These are phyloP conservation scores for Perizoma affinitatum DNA, from an alignment of 2,888 invertebrate species.

Conservation along the genomic window DNA sequence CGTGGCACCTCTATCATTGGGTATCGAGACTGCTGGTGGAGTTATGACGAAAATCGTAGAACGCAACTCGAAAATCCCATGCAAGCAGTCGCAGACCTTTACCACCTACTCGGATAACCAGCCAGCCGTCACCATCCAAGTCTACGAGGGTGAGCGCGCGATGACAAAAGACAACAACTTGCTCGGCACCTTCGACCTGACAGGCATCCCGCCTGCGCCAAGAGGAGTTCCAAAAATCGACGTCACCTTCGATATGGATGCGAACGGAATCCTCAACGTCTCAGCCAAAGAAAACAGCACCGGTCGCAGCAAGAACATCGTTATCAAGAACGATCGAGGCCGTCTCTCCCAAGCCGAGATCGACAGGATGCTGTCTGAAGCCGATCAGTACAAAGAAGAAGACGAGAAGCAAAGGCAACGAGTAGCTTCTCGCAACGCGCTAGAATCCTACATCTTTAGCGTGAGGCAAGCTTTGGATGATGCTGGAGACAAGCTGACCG, in stretches of 20 bases:
- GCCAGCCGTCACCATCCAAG: slow-evolving; percentile 27
- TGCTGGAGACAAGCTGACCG: slow-evolving; percentile 19
- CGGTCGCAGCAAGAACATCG: slow-evolving; percentile 27
- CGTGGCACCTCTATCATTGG: slow-evolving; percentile 26
- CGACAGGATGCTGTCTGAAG: slow-evolving; percentile 25
- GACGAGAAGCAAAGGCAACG: slow-evolving; percentile 24
- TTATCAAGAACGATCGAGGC: slow-evolving; percentile 25
- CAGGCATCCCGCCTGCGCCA: slow-evolving; percentile 23
- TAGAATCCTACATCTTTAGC: slow-evolving; percentile 26
- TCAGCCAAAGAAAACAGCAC: slow-evolving; percentile 29
- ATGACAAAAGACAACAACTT: slow-evolving; percentile 27
- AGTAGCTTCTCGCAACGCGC: slow-evolving; percentile 21
- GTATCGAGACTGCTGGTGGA: slow-evolving; percentile 86
- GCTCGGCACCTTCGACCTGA: slow-evolving; percentile 25
- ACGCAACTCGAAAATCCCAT: slow-evolving; percentile 85
- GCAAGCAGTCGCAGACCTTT: slow-evolving; percentile 82
- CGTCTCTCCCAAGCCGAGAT: slow-evolving; percentile 26
- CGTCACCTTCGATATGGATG: slow-evolving; percentile 25
- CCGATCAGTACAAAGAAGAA: slow-evolving; percentile 25
- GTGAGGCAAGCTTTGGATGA: slow-evolving; percentile 24
- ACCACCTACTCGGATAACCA: slow-evolving; percentile 29
- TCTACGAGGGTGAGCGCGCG: slow-evolving; percentile 25
- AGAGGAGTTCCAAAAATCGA: slow-evolving; percentile 26
- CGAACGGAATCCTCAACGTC: slow-evolving; percentile 26
- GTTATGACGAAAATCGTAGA: slow-evolving; percentile 88